Evolutionary conservation across 2,797 vertebrate species (phyloP).

Genomic region (Stomatorhinus walkeri): DNA sequence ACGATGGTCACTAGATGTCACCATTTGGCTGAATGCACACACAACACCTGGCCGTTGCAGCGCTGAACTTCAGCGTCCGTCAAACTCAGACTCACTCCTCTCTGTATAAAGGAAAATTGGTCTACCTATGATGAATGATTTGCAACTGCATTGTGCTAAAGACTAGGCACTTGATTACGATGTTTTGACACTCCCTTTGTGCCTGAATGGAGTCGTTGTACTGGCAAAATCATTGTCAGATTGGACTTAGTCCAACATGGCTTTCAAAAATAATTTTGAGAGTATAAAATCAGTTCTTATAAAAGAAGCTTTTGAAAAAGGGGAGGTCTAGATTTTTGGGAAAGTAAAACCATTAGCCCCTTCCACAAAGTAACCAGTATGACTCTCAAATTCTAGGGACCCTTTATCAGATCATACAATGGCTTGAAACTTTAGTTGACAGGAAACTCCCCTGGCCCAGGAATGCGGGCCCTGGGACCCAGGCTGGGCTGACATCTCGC

Average conservation of each 20-base stretch:
- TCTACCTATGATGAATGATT: not conserved
- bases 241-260: not conserved
- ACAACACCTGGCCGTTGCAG: not conserved
- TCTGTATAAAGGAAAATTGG: not conserved
- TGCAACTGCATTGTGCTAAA: not conserved
- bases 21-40: constrained; percentile 18
- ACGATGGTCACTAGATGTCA: constrained; percentile 33
- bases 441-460: not conserved
- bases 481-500: not conserved
- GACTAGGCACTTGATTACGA: not conserved
- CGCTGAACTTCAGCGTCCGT: not conserved
- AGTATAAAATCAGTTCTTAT: not conserved
- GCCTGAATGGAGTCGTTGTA: not conserved
- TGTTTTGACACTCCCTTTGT: not conserved
- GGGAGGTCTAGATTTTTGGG: not conserved
- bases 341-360: not conserved
- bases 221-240: not conserved
- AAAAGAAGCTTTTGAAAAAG: not conserved
- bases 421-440: constrained; percentile 1
- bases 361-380: not conserved
- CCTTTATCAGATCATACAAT: not conserved
- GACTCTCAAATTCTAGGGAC: not conserved
- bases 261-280: constrained; percentile 1
- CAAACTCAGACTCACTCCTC: not conserved
- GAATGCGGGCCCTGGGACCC: not conserved